phyloP scores from a whole-genome alignment of 2,797 vertebrate genomes.

The Paratrypauchen microcephalus region DNA sequence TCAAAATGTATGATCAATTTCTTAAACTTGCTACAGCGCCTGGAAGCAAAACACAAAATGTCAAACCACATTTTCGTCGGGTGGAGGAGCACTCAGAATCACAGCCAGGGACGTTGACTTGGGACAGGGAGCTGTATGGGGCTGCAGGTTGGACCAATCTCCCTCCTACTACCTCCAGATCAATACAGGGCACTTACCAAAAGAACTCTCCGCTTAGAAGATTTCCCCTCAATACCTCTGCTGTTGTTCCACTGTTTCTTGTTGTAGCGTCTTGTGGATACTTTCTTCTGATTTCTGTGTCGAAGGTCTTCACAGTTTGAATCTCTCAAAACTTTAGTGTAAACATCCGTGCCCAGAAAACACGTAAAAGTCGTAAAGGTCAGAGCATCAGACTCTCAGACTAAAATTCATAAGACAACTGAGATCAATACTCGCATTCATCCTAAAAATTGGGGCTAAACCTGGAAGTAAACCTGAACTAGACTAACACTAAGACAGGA shows the following conservation, averaged over 20 bases:
- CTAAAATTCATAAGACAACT: no score
- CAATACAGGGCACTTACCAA: constrained; percentile 58
- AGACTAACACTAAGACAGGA: background rate
- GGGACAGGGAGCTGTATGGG: constrained; percentile 35
- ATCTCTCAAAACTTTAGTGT: constrained; percentile 15
- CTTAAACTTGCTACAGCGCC: constrained; percentile 1
- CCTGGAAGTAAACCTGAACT: background rate
- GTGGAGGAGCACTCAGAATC: constrained; percentile 52
- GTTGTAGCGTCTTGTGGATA: constrained; percentile 23
- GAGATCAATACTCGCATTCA: background rate
- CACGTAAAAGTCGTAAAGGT: background rate
- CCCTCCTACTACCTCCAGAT: constrained; percentile 47
- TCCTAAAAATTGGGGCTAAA: background rate
- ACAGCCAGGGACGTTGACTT: constrained; percentile 61
- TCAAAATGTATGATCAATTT: no score
- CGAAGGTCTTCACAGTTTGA: constrained; percentile 32
- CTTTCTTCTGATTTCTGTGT: constrained; percentile 12
- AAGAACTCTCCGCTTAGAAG: constrained; percentile 53
- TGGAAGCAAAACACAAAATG: background rate
- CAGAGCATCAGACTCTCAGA: background rate
- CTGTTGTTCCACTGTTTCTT: constrained; percentile 20
- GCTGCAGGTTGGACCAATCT: constrained; percentile 33
- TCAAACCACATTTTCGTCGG: constrained; percentile 9
- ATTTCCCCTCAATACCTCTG: constrained; percentile 29
- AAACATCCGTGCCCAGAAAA: constrained; percentile 8